A percentile compares a stretch with the other conserved stretches of the same genome.
phyloP scores from a whole-genome alignment of 2,888 invertebrate genomes.

The Beris chalybata region DNA sequence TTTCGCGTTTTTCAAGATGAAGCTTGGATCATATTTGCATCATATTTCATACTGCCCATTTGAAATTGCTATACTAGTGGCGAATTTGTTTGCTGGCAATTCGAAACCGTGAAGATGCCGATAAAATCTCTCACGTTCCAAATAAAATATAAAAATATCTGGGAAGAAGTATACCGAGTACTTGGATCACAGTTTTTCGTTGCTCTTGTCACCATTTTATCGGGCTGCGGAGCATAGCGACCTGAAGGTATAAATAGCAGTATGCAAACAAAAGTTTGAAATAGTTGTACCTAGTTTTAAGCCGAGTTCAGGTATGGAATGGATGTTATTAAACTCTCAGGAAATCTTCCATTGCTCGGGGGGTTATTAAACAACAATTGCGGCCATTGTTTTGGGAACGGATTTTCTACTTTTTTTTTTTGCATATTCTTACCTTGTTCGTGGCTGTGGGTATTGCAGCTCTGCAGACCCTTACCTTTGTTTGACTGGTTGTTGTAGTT shows the following conservation, averaged over 20 bases:
- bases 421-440: no score
- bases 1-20: no score
- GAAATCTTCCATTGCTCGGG: not conserved
- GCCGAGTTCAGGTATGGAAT: not conserved
- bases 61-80: no score
- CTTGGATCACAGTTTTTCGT: conserved; percentile 20
- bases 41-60: no score
- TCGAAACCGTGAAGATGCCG: conserved; percentile 6
- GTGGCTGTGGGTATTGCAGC: no score
- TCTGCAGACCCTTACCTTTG: no score
- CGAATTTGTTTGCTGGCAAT: not conserved
- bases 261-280: not conserved
- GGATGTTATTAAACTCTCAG: conserved; percentile 11
- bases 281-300: not conserved
- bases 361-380: conserved; percentile 12
- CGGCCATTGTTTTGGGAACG: conserved; percentile 10
- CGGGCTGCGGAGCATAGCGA: conserved; percentile 5
- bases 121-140: conserved; percentile 31
- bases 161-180: conserved; percentile 4
- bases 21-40: no score
- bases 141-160: not conserved
- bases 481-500: no score
- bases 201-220: conserved; percentile 29
- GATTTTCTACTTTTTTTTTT: no score
- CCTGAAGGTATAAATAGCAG: not conserved